Evolutionary conservation across 2,797 vertebrate species (phyloP), one percentile per base, ranked within the genome.

Genomic region (Lindbergichthys nudifrons): DNA sequence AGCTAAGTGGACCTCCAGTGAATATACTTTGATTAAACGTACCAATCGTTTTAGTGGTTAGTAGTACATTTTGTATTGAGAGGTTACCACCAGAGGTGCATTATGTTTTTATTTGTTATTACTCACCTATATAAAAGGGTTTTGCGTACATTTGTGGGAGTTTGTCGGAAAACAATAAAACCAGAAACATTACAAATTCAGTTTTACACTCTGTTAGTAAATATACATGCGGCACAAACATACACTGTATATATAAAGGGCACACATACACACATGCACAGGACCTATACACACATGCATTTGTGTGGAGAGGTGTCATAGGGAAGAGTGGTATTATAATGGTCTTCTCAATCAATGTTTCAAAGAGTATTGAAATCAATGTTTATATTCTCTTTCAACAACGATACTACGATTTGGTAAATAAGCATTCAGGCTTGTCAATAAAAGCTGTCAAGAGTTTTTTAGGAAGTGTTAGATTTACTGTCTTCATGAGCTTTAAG

Each of bases 21-120:
- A 51, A 63, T 60, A 79, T 18, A 42, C 39, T 50, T 54, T 58
- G 71, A 85, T 88, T 84, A 67, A 84, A 83, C 65, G 60, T 18
- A 65, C 26, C 26, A 77, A 81, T 70, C 26, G 11, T 42, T 6
- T 36, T 36, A 36, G 32, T 36, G 8, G 32, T 6, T 36, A 36
- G 7, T 36, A 9, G 32, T 9, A 36, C 32, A 9, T 36, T 9
- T 36, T 7, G 1, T 36, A 2, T 6, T 36, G 32, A 36, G 52
- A 68, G 67, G 74, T 56, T 69, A 75, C 23, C 21, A 65, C 21
- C 21, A 65, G 19, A 68, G 79, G 58, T 84, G 80, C 70, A 85
- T 85, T 26, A 72, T 83, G 46, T 47, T 74, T 12, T 47, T 70
- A 30, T 66, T 74, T 71, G 15, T 79, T 43, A 71, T 78, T 36